A percentile compares a stretch with the other conserved stretches of the same genome.
phyloP scores from a whole-genome alignment of 2,113 vertebrate species.

The Paratilapia polleni region DNA sequence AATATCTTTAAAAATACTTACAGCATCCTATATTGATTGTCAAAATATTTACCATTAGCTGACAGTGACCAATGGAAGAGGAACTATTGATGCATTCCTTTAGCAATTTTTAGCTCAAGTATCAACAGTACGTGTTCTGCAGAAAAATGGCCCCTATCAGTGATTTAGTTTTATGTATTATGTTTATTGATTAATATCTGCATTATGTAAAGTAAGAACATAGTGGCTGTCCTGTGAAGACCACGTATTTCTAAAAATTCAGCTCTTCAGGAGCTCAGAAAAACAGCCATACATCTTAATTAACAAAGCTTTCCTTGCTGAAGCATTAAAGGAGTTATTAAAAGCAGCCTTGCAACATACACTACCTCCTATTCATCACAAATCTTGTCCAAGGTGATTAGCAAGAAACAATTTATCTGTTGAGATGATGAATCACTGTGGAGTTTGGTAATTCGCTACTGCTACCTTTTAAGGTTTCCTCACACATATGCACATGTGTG shows the following conservation, averaged over 20 bases:
- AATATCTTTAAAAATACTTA: not conserved
- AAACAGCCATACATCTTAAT: not conserved
- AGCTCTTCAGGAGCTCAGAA: not conserved
- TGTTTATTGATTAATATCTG: not conserved
- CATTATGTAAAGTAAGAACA: not conserved
- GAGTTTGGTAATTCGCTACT: not conserved
- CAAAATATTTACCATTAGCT: not conserved
- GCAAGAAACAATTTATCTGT: not conserved
- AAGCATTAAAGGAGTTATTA: not conserved
- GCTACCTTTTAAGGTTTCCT: not conserved
- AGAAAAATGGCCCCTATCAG: too few relatives aligned
- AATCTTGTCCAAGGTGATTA: not conserved
- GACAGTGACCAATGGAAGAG: not conserved
- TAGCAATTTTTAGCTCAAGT: too few relatives aligned
- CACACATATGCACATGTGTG: too few relatives aligned
- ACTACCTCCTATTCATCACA: not conserved
- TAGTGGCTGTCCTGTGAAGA: not conserved
- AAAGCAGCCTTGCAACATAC: not conserved
- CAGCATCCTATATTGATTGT: not conserved
- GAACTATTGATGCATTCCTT: too few relatives aligned
- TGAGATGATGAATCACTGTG: not conserved
- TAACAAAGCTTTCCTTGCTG: not conserved
- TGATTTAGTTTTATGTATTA: not conserved
- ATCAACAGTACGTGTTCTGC: too few relatives aligned
- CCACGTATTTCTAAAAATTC: not conserved